Evolutionary conservation across 2,888 invertebrate genomes (phyloP).

Genomic region (Fragum whitleyi): DNA sequence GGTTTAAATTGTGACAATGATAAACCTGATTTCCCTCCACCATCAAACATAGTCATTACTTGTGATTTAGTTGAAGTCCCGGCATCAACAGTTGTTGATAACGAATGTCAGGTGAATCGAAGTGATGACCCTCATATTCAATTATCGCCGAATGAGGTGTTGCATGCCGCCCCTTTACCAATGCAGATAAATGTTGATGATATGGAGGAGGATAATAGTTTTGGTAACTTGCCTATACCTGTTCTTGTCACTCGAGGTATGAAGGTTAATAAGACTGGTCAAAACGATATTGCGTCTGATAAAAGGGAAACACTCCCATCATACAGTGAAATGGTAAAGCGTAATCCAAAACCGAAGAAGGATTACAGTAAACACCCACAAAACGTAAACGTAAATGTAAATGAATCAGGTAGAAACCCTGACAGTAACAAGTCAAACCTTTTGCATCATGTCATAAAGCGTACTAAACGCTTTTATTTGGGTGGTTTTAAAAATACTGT

Average conservation of each 20-base stretch:
- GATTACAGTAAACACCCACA: no score
- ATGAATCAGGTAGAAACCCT: no score
- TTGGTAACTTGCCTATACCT: constrained; percentile 5
- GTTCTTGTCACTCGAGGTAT: not conserved
- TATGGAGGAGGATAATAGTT: not conserved
- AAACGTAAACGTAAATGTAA: no score
- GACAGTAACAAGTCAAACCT: not conserved
- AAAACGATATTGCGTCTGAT: not conserved
- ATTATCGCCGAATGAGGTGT: no score
- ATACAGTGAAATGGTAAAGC: not conserved
- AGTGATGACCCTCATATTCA: no score
- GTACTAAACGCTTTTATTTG: not conserved
- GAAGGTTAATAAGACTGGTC: not conserved
- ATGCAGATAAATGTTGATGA: not conserved
- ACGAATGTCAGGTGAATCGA: no score
- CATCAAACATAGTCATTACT: no score
- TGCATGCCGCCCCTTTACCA: not conserved
- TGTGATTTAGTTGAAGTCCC: no score
- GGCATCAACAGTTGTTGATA: no score
- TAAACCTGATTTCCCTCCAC: no score
- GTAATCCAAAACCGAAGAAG: not conserved
- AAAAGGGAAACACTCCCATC: not conserved
- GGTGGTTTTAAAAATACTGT: not conserved
- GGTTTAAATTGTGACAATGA: no score
- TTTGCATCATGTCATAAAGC: not conserved